phyloP scores from a whole-genome alignment of 2,888 invertebrate species.

The Plutella xylostella region DNA sequence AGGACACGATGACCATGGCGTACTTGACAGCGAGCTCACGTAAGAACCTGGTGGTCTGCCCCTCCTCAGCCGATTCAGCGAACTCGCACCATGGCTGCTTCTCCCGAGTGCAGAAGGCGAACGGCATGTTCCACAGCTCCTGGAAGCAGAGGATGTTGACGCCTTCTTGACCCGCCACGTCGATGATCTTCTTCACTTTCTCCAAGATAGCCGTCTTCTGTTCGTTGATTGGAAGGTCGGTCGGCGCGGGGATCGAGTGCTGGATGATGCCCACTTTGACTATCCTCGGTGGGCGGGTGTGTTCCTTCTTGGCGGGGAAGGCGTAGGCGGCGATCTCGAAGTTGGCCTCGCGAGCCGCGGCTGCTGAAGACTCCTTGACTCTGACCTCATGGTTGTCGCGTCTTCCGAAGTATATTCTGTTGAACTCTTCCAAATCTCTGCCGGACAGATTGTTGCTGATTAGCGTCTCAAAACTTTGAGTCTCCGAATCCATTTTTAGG shows the following conservation, averaged over 20 bases:
- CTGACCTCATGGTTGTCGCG: constrained; percentile 45
- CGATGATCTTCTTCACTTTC: constrained; percentile 82
- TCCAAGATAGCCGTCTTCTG: constrained; percentile 86
- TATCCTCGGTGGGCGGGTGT: constrained; percentile 74
- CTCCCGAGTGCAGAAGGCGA: constrained; percentile 97
- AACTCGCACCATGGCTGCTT: constrained; percentile 98
- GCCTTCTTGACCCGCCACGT: constrained; percentile 82
- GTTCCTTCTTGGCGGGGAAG: constrained; percentile 57
- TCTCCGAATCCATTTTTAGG: constrained; percentile 59
- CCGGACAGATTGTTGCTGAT: constrained; percentile 53
- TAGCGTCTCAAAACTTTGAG: constrained; percentile 52
- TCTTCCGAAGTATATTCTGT: constrained; percentile 56
- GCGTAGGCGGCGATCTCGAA: constrained; percentile 61
- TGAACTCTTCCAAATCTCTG: constrained; percentile 55
- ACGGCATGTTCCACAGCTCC: constrained; percentile 99
- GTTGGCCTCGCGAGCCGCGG: constrained; percentile 68
- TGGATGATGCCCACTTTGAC: constrained; percentile 92
- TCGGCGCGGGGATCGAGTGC: constrained; percentile 83
- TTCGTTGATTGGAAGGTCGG: constrained; percentile 79
- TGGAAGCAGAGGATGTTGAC: constrained; percentile 96
- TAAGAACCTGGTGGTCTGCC: constrained; percentile 88
- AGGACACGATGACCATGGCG: constrained; percentile 95
- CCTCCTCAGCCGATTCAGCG: constrained; percentile 91
- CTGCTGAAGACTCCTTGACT: constrained; percentile 55
- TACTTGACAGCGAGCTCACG: constrained; percentile 82